phyloP scores from a whole-genome alignment of 2,113 vertebrate genomes.

The Cercopithecus mona region DNA sequence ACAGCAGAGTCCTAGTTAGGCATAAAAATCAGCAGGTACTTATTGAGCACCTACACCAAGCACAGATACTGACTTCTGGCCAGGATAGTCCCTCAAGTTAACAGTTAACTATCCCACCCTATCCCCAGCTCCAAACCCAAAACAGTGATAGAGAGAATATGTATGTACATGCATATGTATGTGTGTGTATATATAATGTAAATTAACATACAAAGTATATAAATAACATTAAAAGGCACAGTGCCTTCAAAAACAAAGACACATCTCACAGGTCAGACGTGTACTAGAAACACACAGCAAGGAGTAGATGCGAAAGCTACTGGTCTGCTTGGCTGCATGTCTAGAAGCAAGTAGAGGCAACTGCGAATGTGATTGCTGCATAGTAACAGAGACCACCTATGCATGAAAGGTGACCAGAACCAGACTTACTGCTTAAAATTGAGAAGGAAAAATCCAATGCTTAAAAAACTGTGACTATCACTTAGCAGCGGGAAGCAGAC shows the following conservation, averaged over 20 bases:
- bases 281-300: not conserved
- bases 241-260: not conserved
- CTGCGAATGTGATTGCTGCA: not conserved
- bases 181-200: not conserved
- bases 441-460: not conserved
- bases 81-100: not conserved
- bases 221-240: not conserved
- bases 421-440: not conserved
- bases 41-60: not conserved
- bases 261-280: not conserved
- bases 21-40: not conserved
- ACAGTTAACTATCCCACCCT: not conserved
- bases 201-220: too few relatives aligned
- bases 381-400: not conserved
- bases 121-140: not conserved
- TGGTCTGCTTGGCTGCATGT: not conserved
- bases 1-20: not conserved
- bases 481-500: not conserved
- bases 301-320: not conserved
- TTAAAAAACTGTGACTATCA: not conserved
- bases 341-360: not conserved
- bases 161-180: not conserved
- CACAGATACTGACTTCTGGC: not conserved
- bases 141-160: not conserved
- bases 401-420: not conserved